Base-by-base conservation (phyloP, 2,113 vertebrate species). In the Oryzias curvinotus region DNA sequence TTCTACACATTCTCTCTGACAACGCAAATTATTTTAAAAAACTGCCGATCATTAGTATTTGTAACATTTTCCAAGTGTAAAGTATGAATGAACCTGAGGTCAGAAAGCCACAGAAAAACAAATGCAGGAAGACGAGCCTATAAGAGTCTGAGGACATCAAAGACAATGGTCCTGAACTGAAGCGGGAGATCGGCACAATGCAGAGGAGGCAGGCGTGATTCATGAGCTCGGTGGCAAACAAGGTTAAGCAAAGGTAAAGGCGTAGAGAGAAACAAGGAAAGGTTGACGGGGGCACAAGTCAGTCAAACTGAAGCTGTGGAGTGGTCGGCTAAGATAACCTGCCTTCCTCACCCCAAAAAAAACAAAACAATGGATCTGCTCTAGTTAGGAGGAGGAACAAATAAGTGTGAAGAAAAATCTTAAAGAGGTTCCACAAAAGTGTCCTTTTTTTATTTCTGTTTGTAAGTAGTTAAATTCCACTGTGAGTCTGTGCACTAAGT, bases 141-240 rank as follows among this genome's bases (percentile, higher is more conserved):
- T 57, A 48, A 62, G 66, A 36, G 26, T 23, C 36, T 52, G 44
- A 42, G 30, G 53, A 54, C 26, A 46, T 45, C 8, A 50, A 10
- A 47, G 52, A 78, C 55, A 83, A 81, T 76, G 47, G 78, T 18
- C 10, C 62, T n/a, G 28, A 80, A 74, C 77, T 82, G 62, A 82
- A 88, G 90, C 80, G 86, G 82, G 75, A 74, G 81, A 71, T 74
- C 57, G 65, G 74, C 56, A 83, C 70, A 85, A 81, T 61, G 23
- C 50, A 48, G 28, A 43, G n/a, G 23, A 61, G 61, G 62, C 23
- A 30, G 57, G 67, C 66, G 57, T 54, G 25, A 50, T 47, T 57
- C 41, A 21, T 43, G 36, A 52, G 64, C 23, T 66, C 19, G 1
- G 10, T 30, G 16, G 56, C 47, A 72, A 75, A 73, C 16, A 7